Conservation (phyloP, 2,113 vertebrate genomes). For the Phoenicopterus ruber region DNA sequence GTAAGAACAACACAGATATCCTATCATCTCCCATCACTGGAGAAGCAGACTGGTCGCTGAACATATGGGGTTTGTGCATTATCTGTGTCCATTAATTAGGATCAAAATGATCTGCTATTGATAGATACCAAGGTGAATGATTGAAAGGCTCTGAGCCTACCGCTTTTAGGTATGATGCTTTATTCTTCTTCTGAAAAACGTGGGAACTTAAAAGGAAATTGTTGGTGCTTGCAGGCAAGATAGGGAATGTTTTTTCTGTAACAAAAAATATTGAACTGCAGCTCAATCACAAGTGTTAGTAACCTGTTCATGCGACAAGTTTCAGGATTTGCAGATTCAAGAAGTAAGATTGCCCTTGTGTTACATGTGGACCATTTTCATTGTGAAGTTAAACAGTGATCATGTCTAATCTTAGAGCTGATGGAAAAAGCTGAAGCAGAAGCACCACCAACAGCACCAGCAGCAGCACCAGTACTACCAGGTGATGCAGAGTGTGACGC, state of each 20-base stretch:
- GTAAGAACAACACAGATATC: not conserved
- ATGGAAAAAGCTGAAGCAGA: conserved; percentile 67
- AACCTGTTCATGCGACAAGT: not conserved
- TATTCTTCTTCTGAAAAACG: not conserved
- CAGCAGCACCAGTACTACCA: conserved; percentile 46
- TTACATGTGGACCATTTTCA: not conserved
- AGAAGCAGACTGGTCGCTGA: not conserved
- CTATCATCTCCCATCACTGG: not conserved
- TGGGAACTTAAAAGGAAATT: not conserved
- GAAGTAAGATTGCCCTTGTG: not conserved
- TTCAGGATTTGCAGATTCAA: not conserved
- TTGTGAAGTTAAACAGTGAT: not conserved
- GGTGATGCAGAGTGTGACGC: conserved; percentile 13
- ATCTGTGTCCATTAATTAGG: not conserved
- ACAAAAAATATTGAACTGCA: not conserved
- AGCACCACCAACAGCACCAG: not conserved
- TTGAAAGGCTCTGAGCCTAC: not conserved
- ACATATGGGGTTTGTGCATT: not conserved
- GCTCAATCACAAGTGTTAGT: not conserved
- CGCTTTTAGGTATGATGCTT: not conserved
- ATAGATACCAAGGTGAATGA: not conserved
- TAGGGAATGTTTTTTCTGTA: not conserved
- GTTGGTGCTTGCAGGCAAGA: not conserved
- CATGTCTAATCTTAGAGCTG: conserved; percentile 61
- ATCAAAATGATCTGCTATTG: not conserved